Evolutionary conservation across 2,797 vertebrate species (phyloP), one percentile per base, ranked within the genome.

Genomic region (Cephalopachus bancanus): DNA sequence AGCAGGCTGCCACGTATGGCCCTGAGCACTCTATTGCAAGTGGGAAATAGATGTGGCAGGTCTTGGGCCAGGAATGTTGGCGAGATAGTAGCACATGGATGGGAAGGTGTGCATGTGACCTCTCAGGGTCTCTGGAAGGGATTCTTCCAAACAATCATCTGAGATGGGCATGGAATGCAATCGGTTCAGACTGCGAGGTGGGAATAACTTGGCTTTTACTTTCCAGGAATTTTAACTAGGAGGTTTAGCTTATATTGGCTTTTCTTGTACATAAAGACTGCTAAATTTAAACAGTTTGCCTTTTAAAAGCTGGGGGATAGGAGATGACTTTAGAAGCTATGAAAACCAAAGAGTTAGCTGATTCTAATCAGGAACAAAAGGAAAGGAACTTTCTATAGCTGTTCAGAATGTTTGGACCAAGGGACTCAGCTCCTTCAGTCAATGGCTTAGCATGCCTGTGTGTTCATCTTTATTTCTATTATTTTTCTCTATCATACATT

Each of bases 221-320:
- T 93, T 91, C 59, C 79, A 93, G 71, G 83, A 72, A 78, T 93
- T 95, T 93, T 86, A 97, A 97, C 95, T 49, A 81, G 59, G 96
- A 97, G 37, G 44, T 90, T 84, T 64, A 37, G 93, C 96, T 98
- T 98, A 95, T 97, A 85, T 95, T 98, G 97, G 85, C 97, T 98
- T 98, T 98, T 96, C 93, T 97, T 97, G 94, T 69, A 97, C 84
- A 97, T 97, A 97, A 97, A 95, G 5, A 79, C 19, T 85, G 72
- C 96, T 93, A 97, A 97, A 97, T 96, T 97, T 67, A 95, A 89
- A 86, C 88, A 95, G 83, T 53, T 96, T 93, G 94, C 83, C 93
- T 92, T 81, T 86, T 83, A 22, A 64, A 83, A 96, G 89, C 92
- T 79, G 44, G 74, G 17, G 83, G 80, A 67, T 87, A 95, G 89